phyloP scores from a whole-genome alignment of 1,140 invertebrate genomes.

The Drosophila quadrilineata region DNA sequence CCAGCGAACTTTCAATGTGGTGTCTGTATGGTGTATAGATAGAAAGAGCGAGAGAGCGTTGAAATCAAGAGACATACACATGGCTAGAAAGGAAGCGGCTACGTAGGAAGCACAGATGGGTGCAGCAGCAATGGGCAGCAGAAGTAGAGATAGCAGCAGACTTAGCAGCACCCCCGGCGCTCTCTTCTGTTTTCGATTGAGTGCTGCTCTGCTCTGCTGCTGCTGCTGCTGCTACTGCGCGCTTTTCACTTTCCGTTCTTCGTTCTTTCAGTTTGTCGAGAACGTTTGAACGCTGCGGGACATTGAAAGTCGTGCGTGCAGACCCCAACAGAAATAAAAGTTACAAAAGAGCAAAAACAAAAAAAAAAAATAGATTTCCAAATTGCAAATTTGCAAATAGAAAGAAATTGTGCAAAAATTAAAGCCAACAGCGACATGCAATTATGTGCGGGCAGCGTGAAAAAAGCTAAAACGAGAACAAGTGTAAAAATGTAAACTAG shows the following conservation, averaged over 20 bases:
- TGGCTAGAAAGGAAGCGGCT: slow-evolving; percentile 17
- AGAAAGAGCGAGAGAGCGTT: not conserved
- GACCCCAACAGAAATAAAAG: too few species aligned
- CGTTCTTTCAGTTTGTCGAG: slow-evolving; percentile 73
- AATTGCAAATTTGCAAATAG: slow-evolving; percentile 45
- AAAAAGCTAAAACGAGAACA: slow-evolving; percentile 53
- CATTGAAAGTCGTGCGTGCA: slow-evolving; percentile 58
- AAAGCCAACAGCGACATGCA: slow-evolving; percentile 30
- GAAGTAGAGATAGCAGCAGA: too few species aligned
- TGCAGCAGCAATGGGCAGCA: slow-evolving; percentile 43
- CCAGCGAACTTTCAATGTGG: too few species aligned
- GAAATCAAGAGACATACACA: slow-evolving; percentile 8
- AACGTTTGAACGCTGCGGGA: slow-evolving; percentile 66
- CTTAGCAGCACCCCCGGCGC: too few species aligned
- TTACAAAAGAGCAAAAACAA: slow-evolving; percentile 18
- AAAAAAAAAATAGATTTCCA: slow-evolving; percentile 30
- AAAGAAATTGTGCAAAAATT: slow-evolving; percentile 55
- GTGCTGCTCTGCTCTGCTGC: slow-evolving; percentile 32
- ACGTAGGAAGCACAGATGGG: slow-evolving; percentile 25
- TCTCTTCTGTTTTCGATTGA: slow-evolving; percentile 15
- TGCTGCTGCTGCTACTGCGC: slow-evolving; percentile 44
- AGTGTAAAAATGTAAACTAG: slow-evolving; percentile 51
- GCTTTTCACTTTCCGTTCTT: slow-evolving; percentile 64
- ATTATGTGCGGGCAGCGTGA: slow-evolving; percentile 56
- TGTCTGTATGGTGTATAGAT: too few species aligned